Conservation (phyloP, 2,888 invertebrate species). For the Copidosoma aretas region DNA sequence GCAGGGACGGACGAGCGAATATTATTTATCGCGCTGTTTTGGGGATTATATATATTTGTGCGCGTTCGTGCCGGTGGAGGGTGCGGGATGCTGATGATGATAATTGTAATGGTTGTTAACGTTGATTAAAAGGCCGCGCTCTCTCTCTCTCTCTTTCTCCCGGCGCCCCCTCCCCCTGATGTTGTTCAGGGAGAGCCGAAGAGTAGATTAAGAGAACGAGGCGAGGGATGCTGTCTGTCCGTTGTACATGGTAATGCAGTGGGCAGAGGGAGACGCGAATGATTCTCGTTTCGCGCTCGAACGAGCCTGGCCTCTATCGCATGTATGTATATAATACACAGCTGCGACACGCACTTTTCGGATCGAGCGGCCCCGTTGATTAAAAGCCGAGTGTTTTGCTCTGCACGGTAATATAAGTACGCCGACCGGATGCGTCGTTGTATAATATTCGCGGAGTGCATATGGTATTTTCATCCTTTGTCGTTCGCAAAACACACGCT, state of each 20-base stretch:
- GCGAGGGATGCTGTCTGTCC: neutral
- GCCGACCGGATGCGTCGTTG: too few relatives aligned
- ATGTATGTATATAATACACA: too few relatives aligned
- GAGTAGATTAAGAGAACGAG: slow-evolving; percentile 15
- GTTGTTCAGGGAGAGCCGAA: slow-evolving; percentile 11
- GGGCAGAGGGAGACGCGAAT: neutral
- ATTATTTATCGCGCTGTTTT: slow-evolving; percentile 35
- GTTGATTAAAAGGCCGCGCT: slow-evolving; percentile 39
- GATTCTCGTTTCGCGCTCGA: neutral
- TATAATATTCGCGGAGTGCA: neutral
- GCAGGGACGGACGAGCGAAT: slow-evolving; percentile 34
- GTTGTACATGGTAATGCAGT: too few relatives aligned
- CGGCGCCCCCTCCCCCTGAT: too few relatives aligned
- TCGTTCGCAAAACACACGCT: too few relatives aligned
- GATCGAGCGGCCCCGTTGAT: neutral
- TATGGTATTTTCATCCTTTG: too few relatives aligned
- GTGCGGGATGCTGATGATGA: too few relatives aligned
- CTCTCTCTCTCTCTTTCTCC: too few relatives aligned
- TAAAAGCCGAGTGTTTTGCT: neutral
- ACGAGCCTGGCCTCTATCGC: neutral
- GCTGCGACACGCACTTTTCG: too few relatives aligned
- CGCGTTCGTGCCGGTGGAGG: neutral
- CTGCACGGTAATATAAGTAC: too few relatives aligned
- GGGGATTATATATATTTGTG: slow-evolving; percentile 7
- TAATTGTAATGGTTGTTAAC: slow-evolving; percentile 38